Evolutionary conservation across 2,888 invertebrate genomes (phyloP).

Genomic region (Drosophila histrio): DNA sequence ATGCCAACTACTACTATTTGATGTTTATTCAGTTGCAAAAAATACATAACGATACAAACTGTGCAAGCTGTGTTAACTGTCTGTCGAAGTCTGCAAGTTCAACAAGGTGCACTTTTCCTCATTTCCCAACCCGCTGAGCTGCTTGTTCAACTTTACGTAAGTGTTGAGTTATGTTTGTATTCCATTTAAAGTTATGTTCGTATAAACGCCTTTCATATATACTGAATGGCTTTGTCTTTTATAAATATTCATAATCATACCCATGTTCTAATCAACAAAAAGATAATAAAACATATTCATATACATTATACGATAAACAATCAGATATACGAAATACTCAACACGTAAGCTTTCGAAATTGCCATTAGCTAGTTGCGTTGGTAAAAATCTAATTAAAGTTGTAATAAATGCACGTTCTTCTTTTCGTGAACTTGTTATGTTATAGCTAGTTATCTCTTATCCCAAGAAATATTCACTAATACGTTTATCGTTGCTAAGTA

Average conservation of each 20-base stretch:
- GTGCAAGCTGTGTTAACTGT: constrained; percentile 25
- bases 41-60: constrained; percentile 25
- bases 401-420: background rate
- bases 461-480: too few relatives aligned
- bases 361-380: constrained; percentile 1
- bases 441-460: background rate
- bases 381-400: background rate
- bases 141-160: constrained; percentile 64
- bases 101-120: constrained; percentile 54
- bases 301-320: constrained; percentile 7
- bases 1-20: constrained; percentile 34
- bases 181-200: constrained; percentile 9
- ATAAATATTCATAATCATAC: constrained; percentile 28
- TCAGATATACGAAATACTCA: constrained; percentile 19
- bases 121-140: constrained; percentile 43
- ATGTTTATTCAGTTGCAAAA: constrained; percentile 29
- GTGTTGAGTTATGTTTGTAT: constrained; percentile 38
- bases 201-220: constrained; percentile 11
- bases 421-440: background rate
- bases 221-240: constrained; percentile 17
- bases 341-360: constrained; percentile 37
- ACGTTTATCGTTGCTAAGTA: background rate
- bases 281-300: background rate
- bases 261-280: constrained; percentile 11
- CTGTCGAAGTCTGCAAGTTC: constrained; percentile 45